Base-by-base conservation (phyloP, 2,797 vertebrate species). In the Poecilia velifera region DNA sequence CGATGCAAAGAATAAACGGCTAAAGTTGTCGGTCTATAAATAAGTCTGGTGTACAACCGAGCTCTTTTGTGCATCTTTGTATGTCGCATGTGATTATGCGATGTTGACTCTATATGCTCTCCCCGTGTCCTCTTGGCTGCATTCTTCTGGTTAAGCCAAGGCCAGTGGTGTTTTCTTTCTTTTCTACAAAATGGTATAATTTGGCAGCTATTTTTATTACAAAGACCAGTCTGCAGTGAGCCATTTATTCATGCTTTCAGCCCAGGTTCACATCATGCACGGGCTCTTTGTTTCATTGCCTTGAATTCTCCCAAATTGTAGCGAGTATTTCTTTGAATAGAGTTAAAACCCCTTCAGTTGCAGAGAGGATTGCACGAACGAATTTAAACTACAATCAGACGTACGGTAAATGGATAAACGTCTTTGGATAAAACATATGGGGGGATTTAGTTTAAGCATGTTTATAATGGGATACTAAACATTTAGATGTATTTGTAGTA, bases 191-290 rank as follows among this genome's bases (percentile, higher is more conserved):
- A 92, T 91, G 89, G 93, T 96, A 94, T 96, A 96, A 96, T 96
- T 96, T 95, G 80, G 91, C 88, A 71, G 85, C 94, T 96, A 96
- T 96, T 96, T 96, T 94, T 94, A 91, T 88, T 89, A 86, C 90
- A 90, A 78, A 74, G 82, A 92, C 85, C 87, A 90, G 87, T 92
- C 87, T 90, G 72, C 91, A 91, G 87, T 28, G 72, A 84, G 75
- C 89, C 89, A 84, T 77, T 85, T 84, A 84, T 91, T 89, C 83
- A 76, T 88, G 76, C 82, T 62, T 87, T 72, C 71, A 77, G 78
- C 64, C 80, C 81, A 53, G 90, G 82, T 89, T 88, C 85, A 81
- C 80, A 81, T 86, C 76, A 80, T 85, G 45, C 83, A 89, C 49
- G 82, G 76, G 49, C 55, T 79, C 62, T 84, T 89, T 85, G 55